Percentiles rank a stretch among this genome's conserved stretches.
Conservation (phyloP, 1,140 invertebrate genomes). For the roundworm (Caenorhabditis elegans) region WBcel235 BX284606.5:11167001-11167500, state of each 20-base stretch:
- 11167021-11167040: too few species aligned
- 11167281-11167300: not conserved
- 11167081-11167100: conserved; percentile 25
- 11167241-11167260: not conserved
- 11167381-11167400: conserved; percentile 25
- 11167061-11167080: too few species aligned
- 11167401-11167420: conserved; percentile 1
- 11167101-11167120: conserved; percentile 27
- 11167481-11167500: conserved; percentile 35
- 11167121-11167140: conserved; percentile 24
- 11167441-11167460: not conserved
- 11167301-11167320: not conserved
- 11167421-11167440: not conserved
- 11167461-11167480: conserved; percentile 26
- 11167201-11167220: conserved; percentile 31
- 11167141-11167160: conserved; percentile 39
- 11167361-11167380: conserved; percentile 1
- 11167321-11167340: conserved; percentile 28
- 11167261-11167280: not conserved
- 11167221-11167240: not conserved
- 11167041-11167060: too few species aligned
- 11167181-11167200: not conserved
- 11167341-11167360: conserved; percentile 1
- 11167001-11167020: too few species aligned
- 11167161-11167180: not conserved